These are phyloP conservation scores for Sipunculus nudus DNA, from an alignment of 2,888 invertebrate species.

Conservation along the genomic window DNA sequence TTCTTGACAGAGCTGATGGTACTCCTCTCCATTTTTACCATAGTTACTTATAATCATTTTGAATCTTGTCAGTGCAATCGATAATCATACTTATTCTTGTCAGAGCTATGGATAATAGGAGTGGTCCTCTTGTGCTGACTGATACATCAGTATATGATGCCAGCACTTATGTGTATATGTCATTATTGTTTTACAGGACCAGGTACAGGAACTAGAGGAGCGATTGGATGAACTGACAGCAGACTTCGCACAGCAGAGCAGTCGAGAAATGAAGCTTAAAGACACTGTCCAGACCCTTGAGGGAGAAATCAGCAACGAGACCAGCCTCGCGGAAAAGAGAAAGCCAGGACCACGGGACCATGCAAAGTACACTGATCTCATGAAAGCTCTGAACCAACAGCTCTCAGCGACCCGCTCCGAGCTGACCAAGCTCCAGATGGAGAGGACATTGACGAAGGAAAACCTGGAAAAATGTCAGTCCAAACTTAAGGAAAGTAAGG, in stretches of 20 bases:
- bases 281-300: conserved; percentile 44
- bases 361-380: background rate
- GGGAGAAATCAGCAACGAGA: conserved; percentile 43
- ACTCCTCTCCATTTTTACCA: too few relatives aligned
- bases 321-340: conserved; percentile 37
- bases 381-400: conserved; percentile 6
- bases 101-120: too few relatives aligned
- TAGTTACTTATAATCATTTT: too few relatives aligned
- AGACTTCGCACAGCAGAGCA: conserved; percentile 51
- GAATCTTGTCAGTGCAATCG: too few relatives aligned
- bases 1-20: too few relatives aligned
- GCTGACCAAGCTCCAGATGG: conserved; percentile 8
- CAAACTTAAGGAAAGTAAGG: background rate
- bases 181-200: conserved; percentile 13
- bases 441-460: conserved; percentile 10
- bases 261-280: conserved; percentile 40
- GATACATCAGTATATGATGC: too few relatives aligned
- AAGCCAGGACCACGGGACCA: background rate
- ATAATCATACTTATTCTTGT: too few relatives aligned
- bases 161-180: too few relatives aligned
- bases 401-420: conserved; percentile 3
- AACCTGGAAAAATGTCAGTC: conserved; percentile 12
- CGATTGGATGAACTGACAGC: conserved; percentile 49
- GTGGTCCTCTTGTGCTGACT: too few relatives aligned
- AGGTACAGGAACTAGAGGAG: conserved; percentile 44